Conservation (phyloP, 92 coral and sea anemone genomes). For the Hydrozoanthus gracilis region DNA sequence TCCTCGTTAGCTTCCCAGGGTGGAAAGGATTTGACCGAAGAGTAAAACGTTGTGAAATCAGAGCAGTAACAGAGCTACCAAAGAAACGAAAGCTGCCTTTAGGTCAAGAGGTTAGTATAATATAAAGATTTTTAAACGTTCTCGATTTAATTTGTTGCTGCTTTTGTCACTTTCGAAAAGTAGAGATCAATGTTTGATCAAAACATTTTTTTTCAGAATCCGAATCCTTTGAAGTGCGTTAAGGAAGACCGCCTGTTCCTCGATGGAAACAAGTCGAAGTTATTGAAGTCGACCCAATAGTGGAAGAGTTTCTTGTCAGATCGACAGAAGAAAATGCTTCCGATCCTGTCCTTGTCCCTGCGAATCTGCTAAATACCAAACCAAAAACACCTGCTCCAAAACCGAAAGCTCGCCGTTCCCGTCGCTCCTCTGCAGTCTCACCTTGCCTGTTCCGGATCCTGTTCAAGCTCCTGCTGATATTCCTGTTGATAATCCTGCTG, state of each 20-base stretch:
- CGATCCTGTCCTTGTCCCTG: not conserved
- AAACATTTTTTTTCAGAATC: not conserved
- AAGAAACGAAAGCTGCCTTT: not conserved
- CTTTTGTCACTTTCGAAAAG: not conserved
- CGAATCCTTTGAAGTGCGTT: not conserved
- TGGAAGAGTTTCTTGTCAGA: not conserved
- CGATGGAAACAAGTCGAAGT: not conserved
- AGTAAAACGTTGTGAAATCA: not conserved
- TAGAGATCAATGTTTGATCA: not conserved
- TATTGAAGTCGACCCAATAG: not conserved
- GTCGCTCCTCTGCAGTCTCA: not conserved
- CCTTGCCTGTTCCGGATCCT: not conserved
- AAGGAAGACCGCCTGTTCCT: not conserved
- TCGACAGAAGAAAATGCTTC: not conserved
- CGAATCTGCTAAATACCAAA: not conserved
- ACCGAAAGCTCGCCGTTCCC: not conserved
- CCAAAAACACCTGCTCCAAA: not conserved
- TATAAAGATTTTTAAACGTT: not conserved
- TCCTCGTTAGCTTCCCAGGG: no score
- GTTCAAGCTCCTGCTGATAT: not conserved
- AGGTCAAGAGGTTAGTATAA: not conserved
- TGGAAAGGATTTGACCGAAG: not conserved
- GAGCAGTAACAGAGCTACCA: not conserved
- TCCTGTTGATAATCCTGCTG: not conserved
- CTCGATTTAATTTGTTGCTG: not conserved